Evolutionary conservation across 2,113 vertebrate genomes (phyloP).

Genomic region (Mohoua ochrocephala): DNA sequence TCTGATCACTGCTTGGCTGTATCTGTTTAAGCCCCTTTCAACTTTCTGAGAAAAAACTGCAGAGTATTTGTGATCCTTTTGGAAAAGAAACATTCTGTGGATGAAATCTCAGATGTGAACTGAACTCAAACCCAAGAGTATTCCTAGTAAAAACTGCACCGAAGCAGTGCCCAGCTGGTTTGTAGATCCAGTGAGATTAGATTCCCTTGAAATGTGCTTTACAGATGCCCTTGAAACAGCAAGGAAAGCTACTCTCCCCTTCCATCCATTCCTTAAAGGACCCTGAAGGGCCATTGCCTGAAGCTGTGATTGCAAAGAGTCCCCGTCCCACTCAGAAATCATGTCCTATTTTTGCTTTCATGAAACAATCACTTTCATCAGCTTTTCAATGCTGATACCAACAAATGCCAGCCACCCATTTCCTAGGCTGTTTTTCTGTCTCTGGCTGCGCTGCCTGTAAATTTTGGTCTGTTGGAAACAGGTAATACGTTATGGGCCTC

Average conservation of each 20-base stretch:
- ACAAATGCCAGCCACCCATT: neutral
- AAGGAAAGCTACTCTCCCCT: neutral
- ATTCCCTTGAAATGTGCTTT: neutral
- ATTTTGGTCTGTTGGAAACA: neutral
- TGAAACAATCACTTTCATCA: neutral
- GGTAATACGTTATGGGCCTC: neutral
- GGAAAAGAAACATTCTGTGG: neutral
- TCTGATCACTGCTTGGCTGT: neutral
- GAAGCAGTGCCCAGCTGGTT: neutral
- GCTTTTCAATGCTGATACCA: neutral
- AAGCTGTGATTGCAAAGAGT: neutral
- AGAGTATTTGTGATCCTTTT: neutral
- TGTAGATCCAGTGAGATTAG: neutral
- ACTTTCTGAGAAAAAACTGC: neutral
- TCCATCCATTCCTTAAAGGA: neutral
- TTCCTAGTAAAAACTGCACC: neutral
- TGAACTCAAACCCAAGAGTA: neutral
- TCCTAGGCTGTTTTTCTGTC: neutral
- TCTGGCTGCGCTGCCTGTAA: neutral
- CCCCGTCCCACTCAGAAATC: neutral
- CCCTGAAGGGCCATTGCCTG: accelerated
- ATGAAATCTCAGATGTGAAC: neutral
- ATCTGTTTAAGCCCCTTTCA: neutral
- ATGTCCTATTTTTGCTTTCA: neutral
- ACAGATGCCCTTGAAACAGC: neutral